Conservation (phyloP, 2,888 invertebrate genomes). For the Drosophila fungiperda region DNA sequence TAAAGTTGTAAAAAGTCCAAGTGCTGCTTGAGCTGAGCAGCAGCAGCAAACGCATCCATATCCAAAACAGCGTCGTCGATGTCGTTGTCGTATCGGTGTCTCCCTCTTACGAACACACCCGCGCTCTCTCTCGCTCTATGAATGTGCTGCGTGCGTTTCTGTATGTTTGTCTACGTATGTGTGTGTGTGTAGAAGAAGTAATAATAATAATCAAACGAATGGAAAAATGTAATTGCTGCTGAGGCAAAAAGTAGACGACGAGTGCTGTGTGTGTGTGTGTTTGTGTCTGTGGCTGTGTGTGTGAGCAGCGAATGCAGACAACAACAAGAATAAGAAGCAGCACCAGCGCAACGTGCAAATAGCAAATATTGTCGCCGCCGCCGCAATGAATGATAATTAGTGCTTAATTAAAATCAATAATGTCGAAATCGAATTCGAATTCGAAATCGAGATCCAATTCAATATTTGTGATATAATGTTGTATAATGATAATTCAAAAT, state of each 20-base stretch:
- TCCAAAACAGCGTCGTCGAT: conserved; percentile 54
- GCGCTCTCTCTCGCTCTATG: conserved; percentile 38
- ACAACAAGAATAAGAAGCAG: conserved; percentile 38
- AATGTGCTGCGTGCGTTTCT: conserved; percentile 32
- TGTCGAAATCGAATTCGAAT: conserved; percentile 66
- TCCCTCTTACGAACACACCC: conserved; percentile 27
- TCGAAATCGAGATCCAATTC: conserved; percentile 50
- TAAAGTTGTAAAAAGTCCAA: conserved; percentile 84
- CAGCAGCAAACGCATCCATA: conserved; percentile 62
- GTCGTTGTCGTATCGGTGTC: conserved; percentile 50
- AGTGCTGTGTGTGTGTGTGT: conserved; percentile 14
- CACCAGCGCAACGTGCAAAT: conserved; percentile 62
- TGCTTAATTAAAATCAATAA: conserved; percentile 79
- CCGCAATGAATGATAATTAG: conserved; percentile 76
- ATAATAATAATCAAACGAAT: conserved; percentile 77
- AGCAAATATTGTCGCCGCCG: conserved; percentile 56
- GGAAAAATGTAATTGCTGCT: conserved; percentile 76
- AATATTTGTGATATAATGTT: conserved; percentile 52
- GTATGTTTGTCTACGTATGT: conserved; percentile 16
- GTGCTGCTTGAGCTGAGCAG: conserved; percentile 61
- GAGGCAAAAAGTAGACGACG: conserved; percentile 59
- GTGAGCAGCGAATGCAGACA: conserved; percentile 51
- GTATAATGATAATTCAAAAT: conserved; percentile 35
- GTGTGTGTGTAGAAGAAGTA: conserved; percentile 48
- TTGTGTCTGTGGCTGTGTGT: conserved; percentile 23